Conservation (phyloP, 2,888 invertebrate species). For the Piscicola geometra region DNA sequence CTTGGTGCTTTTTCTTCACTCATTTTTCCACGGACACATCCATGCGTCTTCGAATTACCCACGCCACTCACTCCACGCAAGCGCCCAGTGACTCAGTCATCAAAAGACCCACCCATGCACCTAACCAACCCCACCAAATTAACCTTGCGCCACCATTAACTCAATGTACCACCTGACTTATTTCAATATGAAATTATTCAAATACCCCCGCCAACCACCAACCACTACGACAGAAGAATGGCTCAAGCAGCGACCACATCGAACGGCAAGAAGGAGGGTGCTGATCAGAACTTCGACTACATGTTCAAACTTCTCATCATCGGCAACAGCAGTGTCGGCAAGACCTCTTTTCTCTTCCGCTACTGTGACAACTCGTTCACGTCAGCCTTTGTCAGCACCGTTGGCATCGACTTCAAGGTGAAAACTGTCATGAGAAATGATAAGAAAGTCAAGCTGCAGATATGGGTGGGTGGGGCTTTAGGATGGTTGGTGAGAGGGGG, state of each 20-base stretch:
- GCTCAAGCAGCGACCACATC: not conserved
- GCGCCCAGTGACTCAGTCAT: too few species aligned
- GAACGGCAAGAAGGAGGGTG: constrained; percentile 53
- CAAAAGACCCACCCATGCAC: too few species aligned
- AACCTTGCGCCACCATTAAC: too few species aligned
- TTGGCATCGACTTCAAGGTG: constrained; percentile 99
- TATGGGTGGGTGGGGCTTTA: constrained; percentile 59
- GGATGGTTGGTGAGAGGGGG: not conserved
- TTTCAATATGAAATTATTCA: too few species aligned
- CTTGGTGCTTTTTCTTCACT: too few species aligned
- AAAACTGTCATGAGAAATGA: constrained; percentile 99
- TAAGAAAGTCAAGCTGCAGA: constrained; percentile 97
- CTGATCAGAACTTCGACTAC: constrained; percentile 58
- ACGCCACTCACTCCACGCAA: too few species aligned
- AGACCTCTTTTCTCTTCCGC: constrained; percentile 96
- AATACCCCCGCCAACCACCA: too few species aligned
- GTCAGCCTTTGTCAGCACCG: constrained; percentile 98
- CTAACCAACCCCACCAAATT: too few species aligned
- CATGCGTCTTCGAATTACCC: too few species aligned
- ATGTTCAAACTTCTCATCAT: constrained; percentile 58
- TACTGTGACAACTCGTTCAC: constrained; percentile 99
- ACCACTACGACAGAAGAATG: not conserved
- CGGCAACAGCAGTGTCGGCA: constrained; percentile 70
- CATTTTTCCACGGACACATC: too few species aligned
- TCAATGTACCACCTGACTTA: too few species aligned